phyloP scores from a whole-genome alignment of 2,888 invertebrate species.

The Andrena praecox region DNA sequence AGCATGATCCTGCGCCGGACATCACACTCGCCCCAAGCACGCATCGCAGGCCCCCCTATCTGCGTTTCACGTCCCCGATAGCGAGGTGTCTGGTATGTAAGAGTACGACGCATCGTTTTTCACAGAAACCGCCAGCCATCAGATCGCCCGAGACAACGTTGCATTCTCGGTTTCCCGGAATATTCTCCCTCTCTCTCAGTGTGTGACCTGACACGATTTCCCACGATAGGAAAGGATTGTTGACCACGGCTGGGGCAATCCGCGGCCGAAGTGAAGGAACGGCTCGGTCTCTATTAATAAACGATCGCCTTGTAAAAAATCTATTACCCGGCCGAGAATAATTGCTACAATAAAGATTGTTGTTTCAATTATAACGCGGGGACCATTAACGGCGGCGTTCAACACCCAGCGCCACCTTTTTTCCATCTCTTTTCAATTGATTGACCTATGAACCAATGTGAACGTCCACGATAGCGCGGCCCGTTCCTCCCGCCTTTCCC shows the following conservation, averaged over 20 bases:
- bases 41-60: too few relatives aligned
- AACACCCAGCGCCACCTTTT: slow-evolving; percentile 17
- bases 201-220: slow-evolving; percentile 62
- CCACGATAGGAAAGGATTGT: slow-evolving; percentile 58
- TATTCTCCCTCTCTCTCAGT: slow-evolving; percentile 20
- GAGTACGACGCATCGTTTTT: not conserved
- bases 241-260: slow-evolving; percentile 22
- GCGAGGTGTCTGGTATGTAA: too few relatives aligned
- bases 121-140: slow-evolving; percentile 5
- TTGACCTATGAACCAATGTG: slow-evolving; percentile 56
- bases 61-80: too few relatives aligned
- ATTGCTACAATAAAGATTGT: slow-evolving; percentile 60
- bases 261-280: slow-evolving; percentile 13
- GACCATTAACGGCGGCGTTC: slow-evolving; percentile 51
- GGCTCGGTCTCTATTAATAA: slow-evolving; percentile 57
- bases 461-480: slow-evolving; percentile 56
- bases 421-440: slow-evolving; percentile 55
- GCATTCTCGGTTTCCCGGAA: slow-evolving; percentile 27
- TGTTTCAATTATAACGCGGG: slow-evolving; percentile 62
- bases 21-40: too few relatives aligned
- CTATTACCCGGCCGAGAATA: slow-evolving; percentile 52
- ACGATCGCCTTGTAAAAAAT: slow-evolving; percentile 40
- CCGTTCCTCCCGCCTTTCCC: slow-evolving; percentile 25
- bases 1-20: too few relatives aligned
- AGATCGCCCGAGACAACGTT: not conserved